phyloP scores from a whole-genome alignment of 2,888 invertebrate genomes.

The Watsonalla cultraria region DNA sequence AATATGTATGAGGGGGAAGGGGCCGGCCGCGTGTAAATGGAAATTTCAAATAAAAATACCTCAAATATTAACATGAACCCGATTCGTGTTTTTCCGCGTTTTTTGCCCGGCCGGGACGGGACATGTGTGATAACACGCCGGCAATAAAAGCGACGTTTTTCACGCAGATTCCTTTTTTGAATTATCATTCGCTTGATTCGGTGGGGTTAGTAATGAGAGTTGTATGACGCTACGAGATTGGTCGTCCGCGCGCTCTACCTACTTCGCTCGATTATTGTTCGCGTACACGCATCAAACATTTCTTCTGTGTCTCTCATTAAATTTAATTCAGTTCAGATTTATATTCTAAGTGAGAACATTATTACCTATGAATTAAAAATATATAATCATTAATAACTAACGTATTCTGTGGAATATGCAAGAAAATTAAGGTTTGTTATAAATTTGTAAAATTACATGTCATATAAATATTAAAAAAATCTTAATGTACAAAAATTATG shows the following conservation, averaged over 20 bases:
- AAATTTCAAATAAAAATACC: slow-evolving; percentile 79
- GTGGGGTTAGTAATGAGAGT: slow-evolving; percentile 12
- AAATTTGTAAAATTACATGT: no score
- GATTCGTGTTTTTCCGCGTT: slow-evolving; percentile 70
- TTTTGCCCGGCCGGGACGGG: slow-evolving; percentile 40
- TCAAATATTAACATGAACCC: slow-evolving; percentile 77
- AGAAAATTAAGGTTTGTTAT: no score
- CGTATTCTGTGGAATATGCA: no score
- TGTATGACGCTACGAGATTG: slow-evolving; percentile 3
- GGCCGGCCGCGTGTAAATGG: slow-evolving; percentile 66
- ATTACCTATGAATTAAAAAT: no score
- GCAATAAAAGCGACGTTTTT: slow-evolving; percentile 43
- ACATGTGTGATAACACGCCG: slow-evolving; percentile 60
- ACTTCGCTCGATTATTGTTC: neutral
- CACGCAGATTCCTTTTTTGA: slow-evolving; percentile 35
- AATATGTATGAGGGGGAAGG: slow-evolving; percentile 80
- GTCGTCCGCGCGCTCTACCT: no score
- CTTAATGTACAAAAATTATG: no score
- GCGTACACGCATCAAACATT: neutral
- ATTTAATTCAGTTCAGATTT: no score
- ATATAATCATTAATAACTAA: no score
- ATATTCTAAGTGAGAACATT: no score
- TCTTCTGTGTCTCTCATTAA: neutral
- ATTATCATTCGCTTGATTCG: slow-evolving; percentile 27
- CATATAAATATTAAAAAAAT: no score